Percentiles rank a stretch among this genome's conserved stretches.
Evolutionary conservation across 2,113 vertebrate species (phyloP).

Genomic region (Grallaria varia): DNA sequence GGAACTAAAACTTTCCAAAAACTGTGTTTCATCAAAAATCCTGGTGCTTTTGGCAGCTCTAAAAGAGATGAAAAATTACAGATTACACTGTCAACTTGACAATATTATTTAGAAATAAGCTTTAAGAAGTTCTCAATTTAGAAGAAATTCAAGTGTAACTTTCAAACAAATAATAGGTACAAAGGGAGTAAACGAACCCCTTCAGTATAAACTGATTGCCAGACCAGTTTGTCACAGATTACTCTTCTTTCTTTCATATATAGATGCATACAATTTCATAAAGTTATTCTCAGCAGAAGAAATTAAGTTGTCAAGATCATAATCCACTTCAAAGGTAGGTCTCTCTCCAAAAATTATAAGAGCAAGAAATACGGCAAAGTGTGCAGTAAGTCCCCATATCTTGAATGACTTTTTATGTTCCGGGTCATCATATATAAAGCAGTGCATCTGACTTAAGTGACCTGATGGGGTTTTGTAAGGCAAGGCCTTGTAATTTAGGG

Average conservation of each 20-base stretch:
- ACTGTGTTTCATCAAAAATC: not conserved
- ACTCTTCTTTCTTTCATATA: constrained; percentile 36
- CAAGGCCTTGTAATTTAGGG: constrained; percentile 62
- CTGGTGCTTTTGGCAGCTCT: not conserved
- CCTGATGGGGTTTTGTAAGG: not conserved
- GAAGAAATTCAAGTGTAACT: not conserved
- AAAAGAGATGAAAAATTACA: not conserved
- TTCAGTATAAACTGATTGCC: not conserved
- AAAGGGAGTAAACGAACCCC: not conserved
- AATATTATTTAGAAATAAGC: not conserved
- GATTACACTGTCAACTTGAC: not conserved
- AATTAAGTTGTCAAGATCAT: constrained; percentile 71
- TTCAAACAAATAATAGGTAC: not conserved
- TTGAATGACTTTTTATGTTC: constrained; percentile 65
- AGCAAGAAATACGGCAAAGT: constrained; percentile 78
- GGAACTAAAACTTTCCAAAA: not conserved
- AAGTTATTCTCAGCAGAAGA: constrained; percentile 62
- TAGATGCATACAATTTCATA: not conserved
- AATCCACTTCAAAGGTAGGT: constrained; percentile 79
- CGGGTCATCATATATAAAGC: constrained; percentile 77
- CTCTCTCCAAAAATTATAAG: constrained; percentile 72
- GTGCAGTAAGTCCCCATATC: constrained; percentile 88
- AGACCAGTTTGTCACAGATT: constrained; percentile 75
- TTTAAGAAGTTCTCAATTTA: not conserved
- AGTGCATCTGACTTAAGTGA: constrained; percentile 35